Base-by-base conservation (phyloP, 2,888 invertebrate genomes). In the Tetragnatha montana region DNA sequence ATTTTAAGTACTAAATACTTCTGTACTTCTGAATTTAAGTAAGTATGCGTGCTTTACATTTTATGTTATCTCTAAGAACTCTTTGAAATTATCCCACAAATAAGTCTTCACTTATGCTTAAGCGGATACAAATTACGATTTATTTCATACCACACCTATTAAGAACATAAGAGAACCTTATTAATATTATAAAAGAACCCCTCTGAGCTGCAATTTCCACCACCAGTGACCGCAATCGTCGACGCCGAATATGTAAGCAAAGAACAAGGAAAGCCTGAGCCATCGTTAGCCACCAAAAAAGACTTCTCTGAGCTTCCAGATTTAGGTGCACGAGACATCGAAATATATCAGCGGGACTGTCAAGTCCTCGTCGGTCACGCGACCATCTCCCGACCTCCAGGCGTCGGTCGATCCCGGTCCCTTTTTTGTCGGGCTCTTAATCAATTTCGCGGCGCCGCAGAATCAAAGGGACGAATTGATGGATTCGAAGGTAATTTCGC, bases 331-430 rank as follows among this genome's bases (percentile, higher is more conserved):
- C 81, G 78, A 71, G 78, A 88, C 60, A 47, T 50, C 22, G 81
- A 82, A 88, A 87, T 83, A 83, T 83, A 88, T 83, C 78, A 79
- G 74, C 35, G 69, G 60, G 79, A 83, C 79, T 83, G 83, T 88
- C 88, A 88, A 88, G 83, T 22, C 51, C 68, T 70, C 70, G 70
- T n/a, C 19, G n/a, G 83, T 88, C 88, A 88, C 88, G 88, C 88
- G 73, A 88, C 73, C 86, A 19, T 71, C 60, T 22, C 35, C 10
- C 19, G 47, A 73, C 78, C 88, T 74, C 71, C 21, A 22, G 83
- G 88, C 83, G 83, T 83, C 83, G 73, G 83, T 83, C 83, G 83
- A 74, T 35, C 68, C 35, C 78, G 60, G 47, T 82, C 21, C 19
- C 50, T 60, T 82, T 51, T 49, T 6, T 81, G 35, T 21, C n/a